Base-by-base conservation (phyloP, 2,888 invertebrate genomes). In the Leptinotarsa rubiginosa region DNA sequence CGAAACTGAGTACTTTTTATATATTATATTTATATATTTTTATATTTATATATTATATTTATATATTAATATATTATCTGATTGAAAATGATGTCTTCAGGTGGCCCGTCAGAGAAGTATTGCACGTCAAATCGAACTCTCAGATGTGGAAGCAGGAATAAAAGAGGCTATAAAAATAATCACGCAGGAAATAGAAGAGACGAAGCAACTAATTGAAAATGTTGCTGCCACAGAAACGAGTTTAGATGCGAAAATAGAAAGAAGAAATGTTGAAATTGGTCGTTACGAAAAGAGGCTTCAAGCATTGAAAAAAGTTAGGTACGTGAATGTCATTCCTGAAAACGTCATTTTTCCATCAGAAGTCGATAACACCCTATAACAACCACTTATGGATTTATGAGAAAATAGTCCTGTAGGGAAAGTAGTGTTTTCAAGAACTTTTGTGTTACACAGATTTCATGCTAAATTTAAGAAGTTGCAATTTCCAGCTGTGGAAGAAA, bases 291-390 rank as follows among this genome's bases (percentile, higher is more conserved):
- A 98, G 87, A 90, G 99, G 50, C 89, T 99, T 65, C 95, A 96
- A 83, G 97, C 98, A 0, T 90, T 99, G 81, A 96, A 97, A 88
- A 97, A 96, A 91, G 97, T 98, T 78, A 93, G 97, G 94, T 94
- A 80, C 41, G 41, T 41, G 41, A 41, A 41, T 12, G 2, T 41
- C 41, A 31, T 41, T 41, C 0, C 10, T 41, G 41, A 41, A 41
- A 12, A 41, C 2, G 10, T 41, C 7, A 31, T 25, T 7, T 31
- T 31, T 7, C 31, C 7, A 31, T 31, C 7, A 31, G 31, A 31
- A 31, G 31, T 31, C 7, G 31, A 31, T 31, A 2, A 31, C 10
- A 31, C 41, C 10, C 10, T 41, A 12, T 12, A 12, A 41, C 41
- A 41, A 41, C 10, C 41, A 2, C 3, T 41, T 12, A 10, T 3